A percentile compares a stretch with the other conserved stretches of the same genome.
These are phyloP conservation scores for Strigops habroptila DNA, from an alignment of 2,113 vertebrate genomes.

Conservation along the genomic window DNA sequence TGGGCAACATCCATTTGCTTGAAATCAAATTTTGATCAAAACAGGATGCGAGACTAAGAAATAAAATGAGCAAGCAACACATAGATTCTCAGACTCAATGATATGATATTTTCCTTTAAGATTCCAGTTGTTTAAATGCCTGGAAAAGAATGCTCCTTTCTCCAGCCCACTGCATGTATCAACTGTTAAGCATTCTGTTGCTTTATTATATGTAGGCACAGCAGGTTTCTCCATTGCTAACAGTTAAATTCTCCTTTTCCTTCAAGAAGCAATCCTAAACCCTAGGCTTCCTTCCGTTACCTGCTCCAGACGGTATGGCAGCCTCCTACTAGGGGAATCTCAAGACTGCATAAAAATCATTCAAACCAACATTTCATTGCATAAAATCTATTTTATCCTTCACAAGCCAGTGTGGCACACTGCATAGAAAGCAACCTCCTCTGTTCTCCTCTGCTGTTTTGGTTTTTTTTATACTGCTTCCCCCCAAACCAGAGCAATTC, in stretches of 20 bases:
- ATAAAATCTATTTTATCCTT: neutral
- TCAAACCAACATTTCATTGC: neutral
- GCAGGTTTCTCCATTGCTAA: neutral
- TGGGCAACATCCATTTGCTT: neutral
- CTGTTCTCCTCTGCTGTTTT: neutral
- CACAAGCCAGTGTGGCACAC: neutral
- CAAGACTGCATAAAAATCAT: neutral
- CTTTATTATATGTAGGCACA: neutral
- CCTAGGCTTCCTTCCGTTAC: neutral
- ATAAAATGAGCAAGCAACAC: neutral
- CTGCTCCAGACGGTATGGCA: neutral
- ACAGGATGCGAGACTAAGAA: neutral
- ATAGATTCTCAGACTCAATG: neutral
- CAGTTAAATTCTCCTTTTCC: neutral
- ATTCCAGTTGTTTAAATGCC: neutral
- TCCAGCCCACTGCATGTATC: neutral
- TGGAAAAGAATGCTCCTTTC: neutral
- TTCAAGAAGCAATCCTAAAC: neutral
- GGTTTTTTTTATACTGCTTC: neutral
- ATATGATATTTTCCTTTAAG: neutral
- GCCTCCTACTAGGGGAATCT: neutral
- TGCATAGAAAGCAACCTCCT: neutral
- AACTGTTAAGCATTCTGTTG: neutral
- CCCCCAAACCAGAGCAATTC: neutral
- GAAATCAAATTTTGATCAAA: neutral